phyloP scores from a whole-genome alignment of 1,140 invertebrate genomes.

The Aplysia californica region DNA sequence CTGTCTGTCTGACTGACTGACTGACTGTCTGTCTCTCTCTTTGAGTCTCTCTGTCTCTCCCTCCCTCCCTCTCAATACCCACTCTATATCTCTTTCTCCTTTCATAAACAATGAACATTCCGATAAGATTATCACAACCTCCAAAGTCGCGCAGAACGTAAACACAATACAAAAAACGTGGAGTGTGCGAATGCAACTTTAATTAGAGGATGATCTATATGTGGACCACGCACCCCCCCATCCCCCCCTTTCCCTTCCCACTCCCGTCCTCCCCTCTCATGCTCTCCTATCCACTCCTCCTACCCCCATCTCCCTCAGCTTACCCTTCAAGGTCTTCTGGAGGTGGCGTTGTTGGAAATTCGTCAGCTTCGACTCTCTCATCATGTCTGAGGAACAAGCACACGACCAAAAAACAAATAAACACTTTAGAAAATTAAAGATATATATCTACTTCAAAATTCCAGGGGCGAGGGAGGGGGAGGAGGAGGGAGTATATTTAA shows the following conservation, averaged over 20 bases:
- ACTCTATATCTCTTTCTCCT: too few species aligned
- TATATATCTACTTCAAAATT: too few species aligned
- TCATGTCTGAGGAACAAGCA: constrained; percentile 55
- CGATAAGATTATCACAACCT: too few species aligned
- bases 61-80: too few species aligned
- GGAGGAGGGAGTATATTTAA: too few species aligned
- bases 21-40: too few species aligned
- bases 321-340: constrained; percentile 58
- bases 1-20: too few species aligned
- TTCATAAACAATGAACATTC: too few species aligned
- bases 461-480: too few species aligned
- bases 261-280: not conserved
- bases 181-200: not conserved
- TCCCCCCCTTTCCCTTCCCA: not conserved
- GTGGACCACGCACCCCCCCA: not conserved
- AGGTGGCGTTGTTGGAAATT: constrained; percentile 63
- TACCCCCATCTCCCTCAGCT: constrained; percentile 40
- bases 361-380: constrained; percentile 64
- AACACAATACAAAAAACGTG: not conserved
- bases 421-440: not conserved
- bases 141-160: too few species aligned
- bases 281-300: too few species aligned
- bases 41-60: too few species aligned
- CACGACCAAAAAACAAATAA: not conserved
- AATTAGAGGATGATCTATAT: not conserved